Conservation (phyloP, 2,888 invertebrate species). For the Yponomeuta malinellus region DNA sequence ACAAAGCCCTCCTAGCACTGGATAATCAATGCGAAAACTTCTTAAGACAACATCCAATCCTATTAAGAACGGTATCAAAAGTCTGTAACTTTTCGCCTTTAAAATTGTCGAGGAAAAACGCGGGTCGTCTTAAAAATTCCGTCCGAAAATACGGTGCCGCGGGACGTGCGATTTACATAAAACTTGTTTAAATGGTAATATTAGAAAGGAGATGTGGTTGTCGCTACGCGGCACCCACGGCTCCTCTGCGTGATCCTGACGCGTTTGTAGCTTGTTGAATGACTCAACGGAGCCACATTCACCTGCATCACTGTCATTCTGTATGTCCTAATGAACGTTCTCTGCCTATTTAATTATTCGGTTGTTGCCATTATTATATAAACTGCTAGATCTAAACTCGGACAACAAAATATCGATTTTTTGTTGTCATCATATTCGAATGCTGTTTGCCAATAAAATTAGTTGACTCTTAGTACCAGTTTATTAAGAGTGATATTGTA, state of each 20-base stretch:
- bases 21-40: constrained; percentile 54
- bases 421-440: no score
- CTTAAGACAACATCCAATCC: constrained; percentile 51
- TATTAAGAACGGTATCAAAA: constrained; percentile 56
- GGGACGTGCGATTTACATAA: constrained; percentile 69
- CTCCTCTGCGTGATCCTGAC: background rate
- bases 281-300: no score
- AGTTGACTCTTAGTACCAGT: no score
- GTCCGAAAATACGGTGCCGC: constrained; percentile 62
- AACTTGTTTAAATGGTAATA: constrained; percentile 76
- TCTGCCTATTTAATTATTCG: no score
- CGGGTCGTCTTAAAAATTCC: constrained; percentile 50
- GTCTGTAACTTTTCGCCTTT: constrained; percentile 62
- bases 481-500: no score
- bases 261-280: no score
- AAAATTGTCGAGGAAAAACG: constrained; percentile 62
- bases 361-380: no score
- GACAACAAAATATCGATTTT: no score
- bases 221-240: background rate
- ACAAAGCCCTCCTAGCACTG: constrained; percentile 32
- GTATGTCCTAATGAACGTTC: no score
- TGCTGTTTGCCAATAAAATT: no score
- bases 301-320: no score
- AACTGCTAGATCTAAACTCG: no score
- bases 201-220: constrained; percentile 61